These are phyloP conservation scores for Coboldia fuscipes DNA, from an alignment of 1,140 invertebrate genomes.

Conservation along the genomic window DNA sequence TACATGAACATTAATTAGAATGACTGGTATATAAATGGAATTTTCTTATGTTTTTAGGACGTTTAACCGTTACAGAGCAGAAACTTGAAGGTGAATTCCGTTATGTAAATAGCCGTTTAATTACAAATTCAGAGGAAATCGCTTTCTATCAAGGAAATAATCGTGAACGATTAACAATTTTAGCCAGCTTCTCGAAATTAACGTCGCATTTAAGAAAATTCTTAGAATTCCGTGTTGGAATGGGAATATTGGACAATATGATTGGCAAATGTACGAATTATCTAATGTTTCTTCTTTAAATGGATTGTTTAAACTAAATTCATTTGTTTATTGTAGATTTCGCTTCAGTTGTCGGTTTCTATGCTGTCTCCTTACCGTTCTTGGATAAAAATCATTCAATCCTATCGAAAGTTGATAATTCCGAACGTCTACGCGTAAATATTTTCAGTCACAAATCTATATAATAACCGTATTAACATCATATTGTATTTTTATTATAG, in stretches of 20 bases:
- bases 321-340: conserved; percentile 42
- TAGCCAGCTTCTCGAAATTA: conserved; percentile 76
- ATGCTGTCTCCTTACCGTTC: conserved; percentile 86
- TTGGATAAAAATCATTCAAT: conserved; percentile 45
- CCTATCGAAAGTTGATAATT: conserved; percentile 34
- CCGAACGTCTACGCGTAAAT: conserved; percentile 35
- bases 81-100: conserved; percentile 94
- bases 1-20: neutral
- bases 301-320: conserved; percentile 4
- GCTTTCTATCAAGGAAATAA: conserved; percentile 90
- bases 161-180: conserved; percentile 69
- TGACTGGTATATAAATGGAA: neutral
- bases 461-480: neutral
- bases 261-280: conserved; percentile 74
- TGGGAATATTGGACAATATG: conserved; percentile 92
- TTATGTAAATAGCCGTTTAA: conserved; percentile 87
- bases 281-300: neutral
- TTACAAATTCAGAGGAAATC: conserved; percentile 94
- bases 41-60: conserved; percentile 4
- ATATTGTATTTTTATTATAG: conserved; percentile 9
- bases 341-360: conserved; percentile 87
- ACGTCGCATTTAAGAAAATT: conserved; percentile 75
- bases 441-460: neutral
- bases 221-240: conserved; percentile 74
- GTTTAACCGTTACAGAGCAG: conserved; percentile 83